Base-by-base conservation (phyloP, 2,113 vertebrate genomes). In the Sitta europaea region DNA sequence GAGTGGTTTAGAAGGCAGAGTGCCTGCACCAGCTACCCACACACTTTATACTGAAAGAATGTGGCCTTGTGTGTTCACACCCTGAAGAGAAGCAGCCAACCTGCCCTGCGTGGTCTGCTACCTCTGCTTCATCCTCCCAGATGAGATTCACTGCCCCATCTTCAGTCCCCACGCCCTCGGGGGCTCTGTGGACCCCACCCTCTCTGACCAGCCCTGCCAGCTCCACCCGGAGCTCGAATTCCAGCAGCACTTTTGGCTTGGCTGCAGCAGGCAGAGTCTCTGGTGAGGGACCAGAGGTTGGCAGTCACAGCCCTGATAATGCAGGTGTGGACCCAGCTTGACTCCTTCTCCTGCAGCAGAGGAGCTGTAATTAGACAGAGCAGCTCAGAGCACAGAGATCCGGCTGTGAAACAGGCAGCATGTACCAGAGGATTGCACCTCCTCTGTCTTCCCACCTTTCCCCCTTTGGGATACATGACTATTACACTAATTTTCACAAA, bases 1-100 rank as follows among this genome's bases (percentile, higher is more conserved):
- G 24, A 43, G 45, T 0, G 2, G 6, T 51, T 65, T 35, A 13
- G n/a, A 59, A 59, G 27, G 27, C 27, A 29, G 42, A 6, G 9
- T 10, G 8, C 7, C 24, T 73, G 11, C 31, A 47, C 10, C 19
- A 76, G 12, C 13, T 53, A 13, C 29, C 27, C 27, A 82, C 10
- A 27, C 4, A 8, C 57, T 74, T 79, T 47, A 21, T 5, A 45
- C 2, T 29, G 17, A 71, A 28, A 76, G 19, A 59, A 59, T 13
- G 24, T 20, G 58, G 18, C 31, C 54, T 59, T 12, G 4, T 21
- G 10, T 33, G 15, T 51, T 86, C 58, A 15, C 33, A 55, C 1
- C 5, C 29, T 55, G 33, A 40, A 67, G 53, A 68, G 51, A 43
- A n/a, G 2, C 11, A 28, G 23, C 8, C 12, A 42, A 9, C 7